Evolutionary conservation across 2,113 vertebrate genomes (phyloP), one percentile per base, ranked within the genome.

Genomic region (Cranoglanis bouderius): DNA sequence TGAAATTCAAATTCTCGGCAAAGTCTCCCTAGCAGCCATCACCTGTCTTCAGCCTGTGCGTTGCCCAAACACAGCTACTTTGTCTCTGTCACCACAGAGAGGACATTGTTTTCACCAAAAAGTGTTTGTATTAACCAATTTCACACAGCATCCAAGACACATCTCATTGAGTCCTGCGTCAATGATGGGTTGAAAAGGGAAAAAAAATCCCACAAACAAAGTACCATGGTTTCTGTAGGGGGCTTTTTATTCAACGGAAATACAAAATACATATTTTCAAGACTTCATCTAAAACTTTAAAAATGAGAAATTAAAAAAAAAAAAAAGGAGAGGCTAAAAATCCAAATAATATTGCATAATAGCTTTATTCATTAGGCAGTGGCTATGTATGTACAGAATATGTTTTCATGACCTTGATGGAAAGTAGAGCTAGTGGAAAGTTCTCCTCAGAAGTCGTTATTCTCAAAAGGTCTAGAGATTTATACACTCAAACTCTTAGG

Each of bases 61-160:
- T 95, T 96, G 95, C 96, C 97, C 96, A 96, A 97, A 97, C 92
- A 96, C 96, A 97, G 96, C 96, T 96, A 97, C 97, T 98, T 97
- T 98, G 96, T 98, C 97, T 98, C 96, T 98, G 97, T 98, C 97
- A 98, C 94, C 91, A 92, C 94, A 95, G 96, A 98, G 97, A 97
- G 97, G 97, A 98, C 97, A 97, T 98, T 97, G 97, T 98, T 98
- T 97, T 98, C 97, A 97, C 96, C 96, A 96, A 97, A 97, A 97
- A 97, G 96, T 96, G 95, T 97, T 97, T 97, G 97, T 96, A 97
- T 98, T 97, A 97, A 96, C 97, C 97, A 97, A 96, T 97, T 96
- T 97, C 95, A 96, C 97, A 97, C 96, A 96, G 96, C 96, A 96
- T 96, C 96, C 96, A 96, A 96, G 97, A 97, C 95, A 97, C 97